phyloP scores from a whole-genome alignment of 2,888 invertebrate species.

The Lithophane ornitopus region DNA sequence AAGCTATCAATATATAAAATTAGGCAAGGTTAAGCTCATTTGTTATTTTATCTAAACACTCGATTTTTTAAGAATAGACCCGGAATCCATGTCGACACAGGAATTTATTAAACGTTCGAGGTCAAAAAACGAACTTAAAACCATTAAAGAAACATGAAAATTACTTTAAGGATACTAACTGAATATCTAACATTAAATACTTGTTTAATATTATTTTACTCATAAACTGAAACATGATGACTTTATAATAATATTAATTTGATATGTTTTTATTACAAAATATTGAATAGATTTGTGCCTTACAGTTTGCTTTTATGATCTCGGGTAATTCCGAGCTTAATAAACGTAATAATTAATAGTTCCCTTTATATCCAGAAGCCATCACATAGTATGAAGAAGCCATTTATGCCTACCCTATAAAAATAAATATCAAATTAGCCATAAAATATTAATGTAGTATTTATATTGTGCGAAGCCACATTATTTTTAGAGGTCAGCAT shows the following conservation, averaged over 20 bases:
- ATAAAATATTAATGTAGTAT: slow-evolving; percentile 25
- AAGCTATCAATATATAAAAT: slow-evolving; percentile 16
- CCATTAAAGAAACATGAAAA: slow-evolving; percentile 7
- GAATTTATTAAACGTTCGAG: slow-evolving; percentile 12
- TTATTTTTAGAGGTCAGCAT: slow-evolving; percentile 26
- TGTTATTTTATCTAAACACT: slow-evolving; percentile 17
- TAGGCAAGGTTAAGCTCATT: slow-evolving; percentile 12
- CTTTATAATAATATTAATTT: neutral
- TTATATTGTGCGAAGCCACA: slow-evolving; percentile 7
- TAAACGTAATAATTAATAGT: neutral
- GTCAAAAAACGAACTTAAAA: neutral
- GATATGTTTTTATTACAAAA: slow-evolving; percentile 14
- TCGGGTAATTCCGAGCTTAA: neutral
- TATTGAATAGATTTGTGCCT: neutral
- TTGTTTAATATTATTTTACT: neutral
- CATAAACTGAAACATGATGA: neutral
- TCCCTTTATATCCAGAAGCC: neutral
- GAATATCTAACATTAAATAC: neutral
- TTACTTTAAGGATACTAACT: neutral
- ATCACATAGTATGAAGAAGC: neutral
- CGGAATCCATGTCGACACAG: slow-evolving; percentile 22
- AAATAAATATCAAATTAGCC: slow-evolving; percentile 21
- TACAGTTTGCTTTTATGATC: neutral
- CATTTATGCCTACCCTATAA: slow-evolving; percentile 2
- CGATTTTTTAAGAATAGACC: slow-evolving; percentile 15